A percentile compares a stretch with the other conserved stretches of the same genome.
These are phyloP conservation scores for Amphipyra berbera DNA, from an alignment of 2,888 invertebrate genomes.

Conservation along the genomic window DNA sequence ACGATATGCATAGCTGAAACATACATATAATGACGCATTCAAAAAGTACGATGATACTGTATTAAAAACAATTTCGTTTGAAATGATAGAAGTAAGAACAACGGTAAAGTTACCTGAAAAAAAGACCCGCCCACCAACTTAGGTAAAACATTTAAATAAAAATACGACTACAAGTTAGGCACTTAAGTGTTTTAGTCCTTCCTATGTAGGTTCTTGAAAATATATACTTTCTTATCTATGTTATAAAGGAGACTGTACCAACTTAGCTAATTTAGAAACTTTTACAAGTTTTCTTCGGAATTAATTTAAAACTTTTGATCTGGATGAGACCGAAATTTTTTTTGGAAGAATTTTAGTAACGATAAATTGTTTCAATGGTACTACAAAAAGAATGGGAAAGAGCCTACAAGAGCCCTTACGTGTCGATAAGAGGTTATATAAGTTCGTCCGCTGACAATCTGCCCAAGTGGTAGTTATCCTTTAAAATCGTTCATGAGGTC, in stretches of 20 bases:
- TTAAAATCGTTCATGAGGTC: too few relatives aligned
- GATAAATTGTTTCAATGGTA: constrained; percentile 26
- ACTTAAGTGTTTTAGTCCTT: constrained; percentile 48
- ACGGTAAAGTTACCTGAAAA: constrained; percentile 15
- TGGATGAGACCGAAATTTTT: constrained; percentile 24
- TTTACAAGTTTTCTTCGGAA: constrained; percentile 41
- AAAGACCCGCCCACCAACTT: neutral
- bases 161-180: constrained; percentile 37
- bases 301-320: constrained; percentile 48
- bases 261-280: constrained; percentile 52
- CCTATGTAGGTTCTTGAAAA: constrained; percentile 43
- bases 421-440: too few relatives aligned
- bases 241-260: constrained; percentile 47
- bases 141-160: constrained; percentile 35
- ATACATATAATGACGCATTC: too few relatives aligned
- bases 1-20: too few relatives aligned
- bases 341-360: constrained; percentile 14
- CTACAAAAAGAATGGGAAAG: too few relatives aligned
- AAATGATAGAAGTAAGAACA: neutral
- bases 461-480: too few relatives aligned
- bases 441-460: too few relatives aligned
- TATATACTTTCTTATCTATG: constrained; percentile 49
- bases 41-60: too few relatives aligned
- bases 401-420: neutral
- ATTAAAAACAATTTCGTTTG: too few relatives aligned